Evolutionary conservation across 2,113 vertebrate species (phyloP), one percentile per base, ranked within the genome.

Genomic region (Calidris pygmaea): DNA sequence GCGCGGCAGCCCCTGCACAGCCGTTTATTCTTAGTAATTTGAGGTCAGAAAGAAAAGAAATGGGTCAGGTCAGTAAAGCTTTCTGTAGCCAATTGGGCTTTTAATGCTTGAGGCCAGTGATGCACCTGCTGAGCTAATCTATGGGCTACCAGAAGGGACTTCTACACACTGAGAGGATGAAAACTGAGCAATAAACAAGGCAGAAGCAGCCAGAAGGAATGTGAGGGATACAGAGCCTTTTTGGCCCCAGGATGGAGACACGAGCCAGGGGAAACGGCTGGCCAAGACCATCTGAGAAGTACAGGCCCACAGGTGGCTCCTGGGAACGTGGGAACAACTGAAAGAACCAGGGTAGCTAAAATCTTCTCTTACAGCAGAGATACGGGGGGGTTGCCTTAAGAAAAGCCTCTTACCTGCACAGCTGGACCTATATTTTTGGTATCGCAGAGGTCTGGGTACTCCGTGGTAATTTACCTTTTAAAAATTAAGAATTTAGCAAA

Each of bases 281-380:
- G 22, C 53, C 48, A 47, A 48, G 39, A 15, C 0, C 2, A 12
- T 56, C 47, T 68, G 35, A 68, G 24, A 52, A 66, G 19, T 0
- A 52, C 23, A 68, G 34, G 52, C 39, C 66, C 35, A 23, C 10
- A 50, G 24, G 56, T 0, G 0, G n/a, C 53, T 63, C 55, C 66
- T 9, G 52, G 24, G 71, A 53, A 19, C 1, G 20, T 20, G 32
- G 29, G 34, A 72, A 63, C 22, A 75, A 19, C 47, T 52, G 53
- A 59, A 65, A 59, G 5, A 55, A 78, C 10, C n/a, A 53, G 37
- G 35, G 14, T 6, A 43, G 35, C 35, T 35, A 27, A 90, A 72
- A 47, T 56, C 32, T 52, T 24, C 34, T 70, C 55, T 94, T 23
- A 32, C 24, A 18, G 55, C 30, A 65, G 66, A 26, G 29, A 50